phyloP scores from a whole-genome alignment of 2,113 vertebrate species.

The Pseudorectes ferrugineus region DNA sequence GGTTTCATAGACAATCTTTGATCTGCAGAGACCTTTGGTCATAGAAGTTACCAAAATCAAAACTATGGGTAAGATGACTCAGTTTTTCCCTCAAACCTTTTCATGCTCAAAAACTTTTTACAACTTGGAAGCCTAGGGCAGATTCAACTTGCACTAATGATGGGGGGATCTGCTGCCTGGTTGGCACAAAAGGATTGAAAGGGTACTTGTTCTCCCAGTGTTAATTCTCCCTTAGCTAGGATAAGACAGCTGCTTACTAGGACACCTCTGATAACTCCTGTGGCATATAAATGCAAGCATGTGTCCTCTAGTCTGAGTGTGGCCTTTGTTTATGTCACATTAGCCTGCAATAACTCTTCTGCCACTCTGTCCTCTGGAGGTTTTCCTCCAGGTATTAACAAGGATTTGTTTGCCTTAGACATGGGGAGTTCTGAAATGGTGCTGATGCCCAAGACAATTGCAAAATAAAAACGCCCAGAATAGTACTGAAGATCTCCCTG shows the following conservation, averaged over 20 bases:
- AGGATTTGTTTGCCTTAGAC: neutral
- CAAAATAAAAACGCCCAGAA: neutral
- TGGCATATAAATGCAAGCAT: neutral
- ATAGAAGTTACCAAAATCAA: neutral
- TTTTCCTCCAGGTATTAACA: neutral
- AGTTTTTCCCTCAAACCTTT: neutral
- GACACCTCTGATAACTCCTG: neutral
- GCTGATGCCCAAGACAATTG: neutral
- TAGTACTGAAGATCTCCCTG: neutral
- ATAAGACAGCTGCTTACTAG: neutral
- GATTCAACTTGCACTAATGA: neutral
- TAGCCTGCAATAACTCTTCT: neutral
- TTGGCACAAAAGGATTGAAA: neutral
- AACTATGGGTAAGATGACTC: neutral
- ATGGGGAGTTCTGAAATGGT: neutral
- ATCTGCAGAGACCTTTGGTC: neutral
- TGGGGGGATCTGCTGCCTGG: neutral
- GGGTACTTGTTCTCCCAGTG: accelerated
- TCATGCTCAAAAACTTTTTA: neutral
- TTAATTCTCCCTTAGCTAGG: neutral
- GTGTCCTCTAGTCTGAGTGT: neutral
- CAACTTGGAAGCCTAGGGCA: neutral
- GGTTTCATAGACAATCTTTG: neutral
- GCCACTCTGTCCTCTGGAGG: neutral
- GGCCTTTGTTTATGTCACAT: neutral